Evolutionary conservation across 2,113 vertebrate species (phyloP).

Genomic region (Anseranas semipalmata): DNA sequence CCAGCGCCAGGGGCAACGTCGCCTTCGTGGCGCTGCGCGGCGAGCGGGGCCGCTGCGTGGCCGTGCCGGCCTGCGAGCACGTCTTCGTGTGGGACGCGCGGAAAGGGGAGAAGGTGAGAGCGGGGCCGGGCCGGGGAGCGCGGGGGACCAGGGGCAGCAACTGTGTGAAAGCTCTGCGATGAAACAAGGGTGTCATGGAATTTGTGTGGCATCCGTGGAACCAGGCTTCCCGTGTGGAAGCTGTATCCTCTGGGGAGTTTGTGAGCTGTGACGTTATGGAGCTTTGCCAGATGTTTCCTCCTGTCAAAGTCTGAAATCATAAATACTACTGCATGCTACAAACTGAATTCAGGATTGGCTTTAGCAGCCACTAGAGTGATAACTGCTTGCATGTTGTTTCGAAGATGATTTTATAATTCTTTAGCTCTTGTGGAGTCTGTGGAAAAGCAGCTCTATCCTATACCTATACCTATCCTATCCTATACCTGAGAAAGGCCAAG

Average conservation of each 20-base stretch:
- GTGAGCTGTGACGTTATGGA: background rate
- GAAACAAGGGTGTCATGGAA: rapidly evolving
- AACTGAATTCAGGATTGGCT: background rate
- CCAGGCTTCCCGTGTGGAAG: background rate
- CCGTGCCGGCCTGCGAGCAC: constrained; percentile 92
- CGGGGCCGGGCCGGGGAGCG: no score
- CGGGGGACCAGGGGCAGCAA: rapidly evolving
- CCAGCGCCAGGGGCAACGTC: constrained; percentile 85
- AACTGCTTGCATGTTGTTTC: background rate
- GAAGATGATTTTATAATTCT: background rate
- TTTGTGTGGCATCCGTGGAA: background rate
- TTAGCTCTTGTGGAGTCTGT: background rate
- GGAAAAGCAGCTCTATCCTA: background rate
- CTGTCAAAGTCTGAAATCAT: background rate
- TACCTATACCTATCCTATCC: no score
- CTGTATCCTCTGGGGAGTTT: rapidly evolving
- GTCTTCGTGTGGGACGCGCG: constrained; percentile 95
- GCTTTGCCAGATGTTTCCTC: background rate
- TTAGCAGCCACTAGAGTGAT: background rate
- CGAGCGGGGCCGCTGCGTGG: constrained; percentile 89
- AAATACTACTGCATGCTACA: rapidly evolving
- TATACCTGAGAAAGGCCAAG: background rate
- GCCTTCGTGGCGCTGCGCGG: constrained; percentile 86
- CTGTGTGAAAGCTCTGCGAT: background rate
- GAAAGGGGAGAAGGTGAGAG: constrained; percentile 91